phyloP scores from a whole-genome alignment of 2,888 invertebrate species.

The Scrobipalpa atriplicella region DNA sequence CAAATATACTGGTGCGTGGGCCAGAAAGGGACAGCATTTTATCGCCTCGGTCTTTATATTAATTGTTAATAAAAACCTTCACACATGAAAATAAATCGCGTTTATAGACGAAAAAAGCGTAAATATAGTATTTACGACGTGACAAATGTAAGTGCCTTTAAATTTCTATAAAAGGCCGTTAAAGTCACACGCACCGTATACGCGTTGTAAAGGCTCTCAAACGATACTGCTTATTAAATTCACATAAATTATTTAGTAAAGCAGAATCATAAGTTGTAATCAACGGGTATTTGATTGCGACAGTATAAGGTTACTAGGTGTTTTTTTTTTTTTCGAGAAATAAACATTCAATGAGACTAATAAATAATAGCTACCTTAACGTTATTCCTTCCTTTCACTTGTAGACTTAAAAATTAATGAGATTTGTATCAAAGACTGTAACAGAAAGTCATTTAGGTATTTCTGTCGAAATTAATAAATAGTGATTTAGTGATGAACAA shows the following conservation, averaged over 20 bases:
- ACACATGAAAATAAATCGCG: conserved; percentile 43
- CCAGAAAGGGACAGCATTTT: background rate
- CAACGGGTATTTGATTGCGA: conserved; percentile 6
- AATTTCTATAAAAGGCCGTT: conserved; percentile 62
- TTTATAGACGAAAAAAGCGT: conserved; percentile 53
- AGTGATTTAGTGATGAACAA: too few species aligned
- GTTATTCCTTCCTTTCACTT: too few species aligned
- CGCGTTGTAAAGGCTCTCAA: conserved; percentile 40
- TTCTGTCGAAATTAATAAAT: too few species aligned
- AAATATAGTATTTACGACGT: conserved; percentile 67
- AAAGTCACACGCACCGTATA: conserved; percentile 48
- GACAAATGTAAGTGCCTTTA: conserved; percentile 63
- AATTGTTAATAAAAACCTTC: conserved; percentile 51
- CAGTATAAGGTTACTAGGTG: conserved; percentile 27
- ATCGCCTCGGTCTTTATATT: conserved; percentile 35
- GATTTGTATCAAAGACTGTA: too few species aligned
- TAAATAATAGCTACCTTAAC: too few species aligned
- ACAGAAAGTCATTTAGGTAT: too few species aligned
- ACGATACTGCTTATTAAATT: conserved; percentile 66
- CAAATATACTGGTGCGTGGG: background rate
- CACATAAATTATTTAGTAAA: conserved; percentile 71
- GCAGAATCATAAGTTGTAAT: conserved; percentile 31
- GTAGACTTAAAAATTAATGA: too few species aligned
- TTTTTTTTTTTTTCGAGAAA: background rate
- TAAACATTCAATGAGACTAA: too few species aligned